Base-by-base conservation (phyloP, 2,113 vertebrate genomes). In the Bubo scandiacus region DNA sequence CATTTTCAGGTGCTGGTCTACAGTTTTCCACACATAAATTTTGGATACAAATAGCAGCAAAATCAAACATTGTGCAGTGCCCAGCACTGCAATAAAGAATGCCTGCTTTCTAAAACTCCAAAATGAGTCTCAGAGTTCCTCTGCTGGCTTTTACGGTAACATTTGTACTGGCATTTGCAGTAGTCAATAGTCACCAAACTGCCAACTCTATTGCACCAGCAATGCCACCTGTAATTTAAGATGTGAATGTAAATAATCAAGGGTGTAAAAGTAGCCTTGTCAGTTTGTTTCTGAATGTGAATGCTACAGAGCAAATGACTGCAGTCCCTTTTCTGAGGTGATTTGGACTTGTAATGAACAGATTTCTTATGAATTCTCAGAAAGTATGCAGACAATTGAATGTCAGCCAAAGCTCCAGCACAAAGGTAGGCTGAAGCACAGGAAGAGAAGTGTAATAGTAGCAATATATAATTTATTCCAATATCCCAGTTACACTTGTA, bases 391-490 rank as follows among this genome's bases (percentile, higher is more conserved):
- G 95, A 94, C 83, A 92, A 89, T 1, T 79, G 83, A 94, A 72
- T 6, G 62, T 26, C 70, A 94, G 95, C 88, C 92, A 95, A 89
- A 89, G 86, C 88, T 92, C 84, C 86, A 94, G 74, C 73, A 87
- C 73, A 87, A 96, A 97, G 95, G 94, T 95, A 95, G 86, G 83
- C 58, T 94, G 84, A 94, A 92, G 86, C 81, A 95, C 81, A 96
- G 92, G 92, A 96, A 96, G 94, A 79, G 80, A 88, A 94, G 83
- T 80, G 91, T 89, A 97, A 92, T 87, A 94, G 92, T 87, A 97
- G 86, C 92, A 87, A 97, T 96, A 87, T 85, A 92, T 96, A 94
- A 97, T 95, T 96, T 97, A 96, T 95, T 97, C 95, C 94, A 96
- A 77, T 95, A 96, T 94, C 83, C 83, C 73, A 75, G 92, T 92